Evolutionary conservation across 2,113 vertebrate species (phyloP).

Genomic region (Eonycteris spelaea): DNA sequence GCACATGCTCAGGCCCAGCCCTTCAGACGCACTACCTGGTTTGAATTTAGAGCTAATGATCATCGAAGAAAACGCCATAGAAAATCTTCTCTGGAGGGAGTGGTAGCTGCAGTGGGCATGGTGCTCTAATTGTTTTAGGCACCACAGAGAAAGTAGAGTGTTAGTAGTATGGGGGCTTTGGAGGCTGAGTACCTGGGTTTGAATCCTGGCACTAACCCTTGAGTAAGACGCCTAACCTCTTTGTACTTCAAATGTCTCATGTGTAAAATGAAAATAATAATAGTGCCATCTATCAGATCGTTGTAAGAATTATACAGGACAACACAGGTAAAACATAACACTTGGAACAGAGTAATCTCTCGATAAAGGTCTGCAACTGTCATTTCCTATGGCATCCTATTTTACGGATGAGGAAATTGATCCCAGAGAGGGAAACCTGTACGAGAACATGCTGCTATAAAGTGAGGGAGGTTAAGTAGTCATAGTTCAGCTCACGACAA

Average conservation of each 20-base stretch:
- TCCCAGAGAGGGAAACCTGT: not conserved
- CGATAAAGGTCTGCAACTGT: not conserved
- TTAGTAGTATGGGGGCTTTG: not conserved
- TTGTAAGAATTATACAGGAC: not conserved
- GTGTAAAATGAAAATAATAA: not conserved
- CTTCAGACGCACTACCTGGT: not conserved
- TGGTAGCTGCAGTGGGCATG: not conserved
- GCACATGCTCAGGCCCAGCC: not conserved
- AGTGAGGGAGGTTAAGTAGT: not conserved
- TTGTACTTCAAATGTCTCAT: not conserved
- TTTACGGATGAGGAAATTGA: not conserved
- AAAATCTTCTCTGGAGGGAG: not conserved
- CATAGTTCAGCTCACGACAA: not conserved
- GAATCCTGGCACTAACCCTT: not conserved
- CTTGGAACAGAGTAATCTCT: not conserved
- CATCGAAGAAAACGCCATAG: not conserved
- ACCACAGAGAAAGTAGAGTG: not conserved
- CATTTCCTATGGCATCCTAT: not conserved
- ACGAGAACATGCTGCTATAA: not conserved
- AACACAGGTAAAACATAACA: not conserved
- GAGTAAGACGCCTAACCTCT: not conserved
- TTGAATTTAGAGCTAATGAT: not conserved
- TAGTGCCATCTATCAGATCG: not conserved
- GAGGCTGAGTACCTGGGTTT: not conserved
- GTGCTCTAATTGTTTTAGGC: not conserved